Base-by-base conservation (phyloP, 2,888 invertebrate species). In the Cephus rjabovi region DNA sequence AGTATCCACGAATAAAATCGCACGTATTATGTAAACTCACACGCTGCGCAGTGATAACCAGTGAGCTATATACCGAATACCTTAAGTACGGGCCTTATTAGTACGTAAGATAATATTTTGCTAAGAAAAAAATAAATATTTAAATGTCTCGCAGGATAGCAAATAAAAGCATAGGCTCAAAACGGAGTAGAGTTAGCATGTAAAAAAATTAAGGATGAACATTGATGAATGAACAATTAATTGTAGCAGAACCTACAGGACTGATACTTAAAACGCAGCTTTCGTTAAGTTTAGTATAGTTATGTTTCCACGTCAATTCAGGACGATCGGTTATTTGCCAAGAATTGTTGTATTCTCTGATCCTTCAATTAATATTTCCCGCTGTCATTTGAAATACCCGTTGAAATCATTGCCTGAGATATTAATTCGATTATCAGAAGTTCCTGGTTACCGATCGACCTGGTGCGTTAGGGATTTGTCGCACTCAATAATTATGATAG, bases 51-150 rank as follows among this genome's bases (percentile, higher is more conserved):
- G 85, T 87, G 86, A 87, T 88, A 87, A 86, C 77, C 82, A 85
- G 83, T 83, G 82, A 88, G 82, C 83, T 86, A 85, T 56, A 23
- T 81, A 86, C 80, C 77, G 84, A 88, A 86, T 87, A 86, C 82
- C 81, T 86, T 83, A 83, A 87, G 76, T 83, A 85, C 84, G 86
- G 87, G 89, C 90, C 90, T 90, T 89, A 90, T 83, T 90, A 90
- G 88, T 81, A 79, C 78, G 77, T 89, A 88, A 87, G 86, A 82
- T 76, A 76, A 81, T 82, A 86, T 81, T 85, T 84, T 83, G 77
- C 33, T 78, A 71, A 56, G 56, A 23, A 35, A 75, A 77, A 15
- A 68, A 68, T 68, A 12, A 74, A 73, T 76, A 74, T 77, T 77
- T 68, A 68, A 56, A 77, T 74, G 30, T 77, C 35, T 31, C 15